Percentiles rank a stretch among this genome's conserved stretches.
Evolutionary conservation across 2,797 vertebrate genomes (phyloP).

Genomic region (Rallus crepitans): DNA sequence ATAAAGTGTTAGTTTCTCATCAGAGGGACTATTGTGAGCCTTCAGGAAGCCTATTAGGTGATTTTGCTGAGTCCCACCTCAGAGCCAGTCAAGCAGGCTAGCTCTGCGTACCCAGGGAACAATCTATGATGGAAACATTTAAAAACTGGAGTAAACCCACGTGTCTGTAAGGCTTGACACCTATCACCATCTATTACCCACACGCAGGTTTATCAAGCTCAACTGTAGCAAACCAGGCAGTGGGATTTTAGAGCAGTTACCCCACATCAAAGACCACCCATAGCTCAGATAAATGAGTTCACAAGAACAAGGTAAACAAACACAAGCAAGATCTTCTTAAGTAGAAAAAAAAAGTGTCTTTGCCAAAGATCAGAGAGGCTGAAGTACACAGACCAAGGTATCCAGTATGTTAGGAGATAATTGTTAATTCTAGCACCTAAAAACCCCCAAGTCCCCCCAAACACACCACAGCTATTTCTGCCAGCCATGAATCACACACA

Average conservation of each 20-base stretch:
- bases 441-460: not conserved
- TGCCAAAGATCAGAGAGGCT: not conserved
- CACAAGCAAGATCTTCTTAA: not conserved
- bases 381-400: not conserved
- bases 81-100: not conserved
- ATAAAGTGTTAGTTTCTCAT: not conserved
- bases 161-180: rapidly evolving
- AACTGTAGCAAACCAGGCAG: not conserved
- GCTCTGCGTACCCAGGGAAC: not conserved
- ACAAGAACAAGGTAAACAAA: not conserved
- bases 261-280: not conserved
- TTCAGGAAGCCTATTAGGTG: not conserved
- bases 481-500: not conserved
- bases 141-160: not conserved
- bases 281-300: not conserved
- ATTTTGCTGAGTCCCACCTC: not conserved
- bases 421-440: not conserved
- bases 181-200: not conserved
- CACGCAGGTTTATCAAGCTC: not conserved
- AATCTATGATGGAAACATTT: not conserved
- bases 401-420: not conserved
- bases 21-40: not conserved
- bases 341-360: not conserved
- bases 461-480: not conserved
- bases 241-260: not conserved